Base-by-base conservation (phyloP, 1,140 invertebrate species). In the Megalonaias nervosa region DNA sequence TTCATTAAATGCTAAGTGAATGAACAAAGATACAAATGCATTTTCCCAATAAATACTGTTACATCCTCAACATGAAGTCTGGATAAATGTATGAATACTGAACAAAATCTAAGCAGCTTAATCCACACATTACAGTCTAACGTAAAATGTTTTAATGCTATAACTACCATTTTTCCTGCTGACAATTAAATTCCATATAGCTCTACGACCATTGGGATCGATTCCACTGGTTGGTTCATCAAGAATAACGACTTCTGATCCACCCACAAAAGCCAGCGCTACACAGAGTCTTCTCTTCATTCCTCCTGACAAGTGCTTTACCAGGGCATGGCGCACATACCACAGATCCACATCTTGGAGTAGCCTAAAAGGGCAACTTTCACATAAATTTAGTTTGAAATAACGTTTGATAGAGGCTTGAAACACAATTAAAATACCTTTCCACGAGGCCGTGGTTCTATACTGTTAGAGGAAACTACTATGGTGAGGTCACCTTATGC, bases 111-210 rank as follows among this genome's bases (percentile, higher is more conserved):
- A 48, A 48, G 38, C 38, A 48, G 4, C 38, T 48, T 48, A 48
- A 48, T 48, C 38, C 38, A 48, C 5, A 48, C 11, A 4, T 48
- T 48, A 9, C 38, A 48, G 38, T 48, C 0, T 48, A 48, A 6
- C 0, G 38, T 4, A 48, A 48, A 4, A 48, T 48, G 9, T 48
- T n/a, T 6, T 11, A 48, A 48, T 6, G 26, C 15, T 31, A 11
- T 21, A 56, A 56, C n/a, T 75, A 88, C 87, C 85, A 59, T 67
- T 65, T 82, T 84, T 86, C 38, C 85, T 79, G 61, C 81, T 82
- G 6, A 82, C 70, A 13, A 93, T 87, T 15, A 91, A 80, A 79
- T 94, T 93, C 94, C 94, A 94, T 76, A 94, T 93, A 62, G 92
- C 91, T 81, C 93, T 89, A 59, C 94, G 85, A 9, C 93, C 92